A percentile compares a stretch with the other conserved stretches of the same genome.
Conservation (phyloP, 2,113 vertebrate genomes). For the Phalacrocorax pelagicus region DNA sequence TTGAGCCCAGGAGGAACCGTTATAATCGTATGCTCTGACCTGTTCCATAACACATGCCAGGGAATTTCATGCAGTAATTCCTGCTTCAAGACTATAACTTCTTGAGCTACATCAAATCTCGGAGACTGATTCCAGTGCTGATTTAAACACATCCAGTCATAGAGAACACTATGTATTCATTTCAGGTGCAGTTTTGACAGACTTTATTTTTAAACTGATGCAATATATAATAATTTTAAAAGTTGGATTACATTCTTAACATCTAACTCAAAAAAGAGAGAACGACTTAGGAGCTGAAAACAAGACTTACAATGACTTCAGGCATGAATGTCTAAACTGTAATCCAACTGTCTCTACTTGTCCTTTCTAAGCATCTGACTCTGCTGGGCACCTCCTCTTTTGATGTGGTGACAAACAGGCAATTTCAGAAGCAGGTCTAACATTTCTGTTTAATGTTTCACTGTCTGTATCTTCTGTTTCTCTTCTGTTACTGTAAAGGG, state of each 20-base stretch:
- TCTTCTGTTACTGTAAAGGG: not conserved
- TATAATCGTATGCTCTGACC: not conserved
- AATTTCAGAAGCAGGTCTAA: not conserved
- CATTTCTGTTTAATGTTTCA: not conserved
- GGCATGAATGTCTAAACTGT: not conserved
- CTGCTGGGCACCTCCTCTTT: not conserved
- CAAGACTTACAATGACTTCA: not conserved
- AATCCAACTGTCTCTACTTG: not conserved
- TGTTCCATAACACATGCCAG: conserved; percentile 39
- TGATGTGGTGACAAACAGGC: not conserved
- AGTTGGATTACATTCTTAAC: not conserved
- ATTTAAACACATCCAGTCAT: not conserved
- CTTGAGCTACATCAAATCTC: not conserved
- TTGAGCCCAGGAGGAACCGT: not conserved
- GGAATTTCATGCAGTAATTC: conserved; percentile 54
- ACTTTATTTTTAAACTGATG: not conserved
- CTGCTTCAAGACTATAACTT: not conserved
- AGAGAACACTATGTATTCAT: not conserved
- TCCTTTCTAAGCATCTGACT: not conserved
- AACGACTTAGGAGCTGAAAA: not conserved
- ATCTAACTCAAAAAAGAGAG: not conserved
- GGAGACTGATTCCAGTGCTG: not conserved
- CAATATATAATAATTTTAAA: not conserved
- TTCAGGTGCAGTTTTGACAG: not conserved
- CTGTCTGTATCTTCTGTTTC: not conserved